These are phyloP conservation scores for Trachelus tabidus DNA, from an alignment of 2,888 invertebrate species.

Conservation along the genomic window DNA sequence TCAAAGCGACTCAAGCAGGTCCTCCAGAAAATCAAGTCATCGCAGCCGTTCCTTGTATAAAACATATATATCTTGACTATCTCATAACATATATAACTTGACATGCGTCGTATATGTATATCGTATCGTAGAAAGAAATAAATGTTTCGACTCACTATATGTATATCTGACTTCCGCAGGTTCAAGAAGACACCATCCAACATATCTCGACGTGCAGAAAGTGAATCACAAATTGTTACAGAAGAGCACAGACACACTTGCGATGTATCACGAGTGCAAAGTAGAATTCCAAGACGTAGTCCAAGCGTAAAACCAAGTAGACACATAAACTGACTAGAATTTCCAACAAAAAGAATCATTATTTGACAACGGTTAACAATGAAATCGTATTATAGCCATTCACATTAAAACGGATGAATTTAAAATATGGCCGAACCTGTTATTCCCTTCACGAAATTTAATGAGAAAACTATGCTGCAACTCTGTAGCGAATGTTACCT, in stretches of 20 bases:
- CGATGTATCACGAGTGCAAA: neutral
- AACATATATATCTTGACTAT: neutral
- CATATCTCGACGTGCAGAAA: neutral
- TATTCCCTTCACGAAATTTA: neutral
- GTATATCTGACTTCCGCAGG: neutral
- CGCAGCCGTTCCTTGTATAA: neutral
- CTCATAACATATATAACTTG: too few species aligned
- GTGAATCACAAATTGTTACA: neutral
- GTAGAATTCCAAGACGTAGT: conserved; percentile 4
- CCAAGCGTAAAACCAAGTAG: neutral
- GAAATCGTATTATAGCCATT: too few species aligned
- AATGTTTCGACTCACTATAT: neutral
- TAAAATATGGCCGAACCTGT: too few species aligned
- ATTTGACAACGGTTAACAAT: too few species aligned
- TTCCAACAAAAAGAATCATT: too few species aligned
- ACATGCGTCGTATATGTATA: neutral
- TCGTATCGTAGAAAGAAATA: neutral
- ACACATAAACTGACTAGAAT: neutral
- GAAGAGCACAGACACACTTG: neutral
- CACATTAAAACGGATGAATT: too few species aligned
- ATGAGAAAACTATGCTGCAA: neutral
- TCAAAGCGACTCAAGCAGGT: neutral
- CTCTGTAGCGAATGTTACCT: neutral
- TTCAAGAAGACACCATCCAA: neutral
- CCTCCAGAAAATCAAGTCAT: neutral